Evolutionary conservation across 1,140 invertebrate genomes (phyloP).

Genomic region (Lordiphosa clarofinis): DNA sequence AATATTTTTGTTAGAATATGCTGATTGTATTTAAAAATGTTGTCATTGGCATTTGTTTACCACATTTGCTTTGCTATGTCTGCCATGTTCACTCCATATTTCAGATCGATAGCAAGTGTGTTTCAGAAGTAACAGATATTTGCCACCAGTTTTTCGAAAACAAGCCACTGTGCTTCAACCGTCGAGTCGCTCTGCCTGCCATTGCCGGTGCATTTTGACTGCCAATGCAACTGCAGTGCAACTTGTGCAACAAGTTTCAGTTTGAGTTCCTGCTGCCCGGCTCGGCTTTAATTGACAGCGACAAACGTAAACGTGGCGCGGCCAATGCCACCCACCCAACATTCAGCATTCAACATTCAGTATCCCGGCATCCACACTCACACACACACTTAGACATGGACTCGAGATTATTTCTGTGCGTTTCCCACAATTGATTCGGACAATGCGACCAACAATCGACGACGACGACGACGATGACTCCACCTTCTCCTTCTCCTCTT

Average conservation of each 20-base stretch:
- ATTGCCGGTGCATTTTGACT: conserved; percentile 10
- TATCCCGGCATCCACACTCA: conserved; percentile 14
- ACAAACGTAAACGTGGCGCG: conserved; percentile 68
- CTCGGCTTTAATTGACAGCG: conserved; percentile 68
- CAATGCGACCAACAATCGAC: conserved; percentile 55
- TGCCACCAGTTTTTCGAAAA: too few species aligned
- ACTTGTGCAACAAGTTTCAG: conserved; percentile 70
- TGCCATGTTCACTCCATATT: too few species aligned
- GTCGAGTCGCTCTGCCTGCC: conserved; percentile 3
- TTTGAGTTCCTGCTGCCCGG: conserved; percentile 64
- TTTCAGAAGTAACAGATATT: too few species aligned
- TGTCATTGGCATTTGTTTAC: too few species aligned
- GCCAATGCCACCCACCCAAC: conserved; percentile 61
- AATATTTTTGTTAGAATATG: too few species aligned
- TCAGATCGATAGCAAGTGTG: too few species aligned
- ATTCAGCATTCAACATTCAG: conserved; percentile 1
- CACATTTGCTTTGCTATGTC: too few species aligned
- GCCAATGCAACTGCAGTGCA: conserved; percentile 42
- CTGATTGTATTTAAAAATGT: too few species aligned
- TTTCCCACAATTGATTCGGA: conserved; percentile 75
- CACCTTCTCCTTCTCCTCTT: conserved; percentile 12
- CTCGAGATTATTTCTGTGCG: conserved; percentile 62
- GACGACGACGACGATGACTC: conserved; percentile 1
- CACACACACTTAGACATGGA: conserved; percentile 15
- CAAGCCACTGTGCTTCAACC: too few species aligned